These are phyloP conservation scores for Synergus laeviventris DNA, from an alignment of 2,888 invertebrate species.

Conservation along the genomic window DNA sequence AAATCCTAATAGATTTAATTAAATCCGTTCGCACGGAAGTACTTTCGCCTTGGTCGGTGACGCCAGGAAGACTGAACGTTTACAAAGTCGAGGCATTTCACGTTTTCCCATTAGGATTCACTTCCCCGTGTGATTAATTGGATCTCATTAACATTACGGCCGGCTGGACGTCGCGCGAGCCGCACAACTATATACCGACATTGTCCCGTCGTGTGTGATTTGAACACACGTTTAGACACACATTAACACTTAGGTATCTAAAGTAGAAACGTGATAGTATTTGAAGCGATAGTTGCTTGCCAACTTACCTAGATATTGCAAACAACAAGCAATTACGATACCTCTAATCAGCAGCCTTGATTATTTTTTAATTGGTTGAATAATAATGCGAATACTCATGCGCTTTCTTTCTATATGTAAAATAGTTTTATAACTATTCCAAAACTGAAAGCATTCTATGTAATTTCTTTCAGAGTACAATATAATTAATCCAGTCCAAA, in stretches of 20 bases:
- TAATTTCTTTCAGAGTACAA: background rate
- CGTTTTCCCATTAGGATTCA: slow-evolving; percentile 64
- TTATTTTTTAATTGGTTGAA: slow-evolving; percentile 7
- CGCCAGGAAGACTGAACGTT: slow-evolving; percentile 18
- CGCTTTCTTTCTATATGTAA: too few species aligned
- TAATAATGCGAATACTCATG: too few species aligned
- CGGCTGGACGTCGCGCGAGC: slow-evolving; percentile 36
- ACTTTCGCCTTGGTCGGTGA: slow-evolving; percentile 46
- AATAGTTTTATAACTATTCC: too few species aligned
- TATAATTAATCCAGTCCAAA: background rate
- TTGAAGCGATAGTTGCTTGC: slow-evolving; percentile 13
- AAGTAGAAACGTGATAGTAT: background rate
- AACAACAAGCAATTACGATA: background rate
- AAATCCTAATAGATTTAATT: slow-evolving; percentile 15
- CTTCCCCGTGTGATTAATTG: slow-evolving; percentile 67
- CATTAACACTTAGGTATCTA: slow-evolving; percentile 2
- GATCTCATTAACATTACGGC: slow-evolving; percentile 61
- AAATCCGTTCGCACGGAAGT: slow-evolving; percentile 49
- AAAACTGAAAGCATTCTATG: too few species aligned
- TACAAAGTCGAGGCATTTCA: slow-evolving; percentile 55
- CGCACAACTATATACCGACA: slow-evolving; percentile 5
- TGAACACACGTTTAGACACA: background rate
- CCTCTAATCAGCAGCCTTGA: background rate
- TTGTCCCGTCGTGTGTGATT: slow-evolving; percentile 16
- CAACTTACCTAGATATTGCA: background rate